Evolutionary conservation across 2,888 invertebrate species (phyloP), one percentile per base, ranked within the genome.

Genomic region (Caenorhabditis becei): DNA sequence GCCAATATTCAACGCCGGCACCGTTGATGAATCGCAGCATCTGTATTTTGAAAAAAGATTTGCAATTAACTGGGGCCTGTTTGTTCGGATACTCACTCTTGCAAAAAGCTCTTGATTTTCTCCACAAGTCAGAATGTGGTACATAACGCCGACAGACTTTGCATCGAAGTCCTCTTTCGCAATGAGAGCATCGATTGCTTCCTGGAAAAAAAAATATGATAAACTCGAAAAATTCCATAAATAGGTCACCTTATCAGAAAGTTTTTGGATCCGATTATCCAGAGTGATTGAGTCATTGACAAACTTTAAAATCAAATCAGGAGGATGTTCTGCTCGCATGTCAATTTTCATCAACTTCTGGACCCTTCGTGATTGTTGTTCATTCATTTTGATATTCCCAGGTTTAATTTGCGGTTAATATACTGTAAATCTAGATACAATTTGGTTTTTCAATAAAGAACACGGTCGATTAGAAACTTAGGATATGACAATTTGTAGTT

Each of bases 241-340:
- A 28, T 24, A n/a, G n/a, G n/a, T 47, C 54, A 83, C 83, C 77
- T 84, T 84, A 14, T 84, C 84, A 7, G 79, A 79, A n/a, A 77
- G 41, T 32, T 67, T 71, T n/a, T 32, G 37, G 0, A 83, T 54
- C n/a, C 56, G 51, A n/a, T 20, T 58, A 32, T 83, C 81, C 0
- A 85, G 53, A 11, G 51, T 14, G 1, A 79, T 54, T 10, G 83
- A 79, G 35, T 69, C 69, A 20, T 59, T 44, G 1, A 67, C 80
- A 26, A 85, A 65, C 16, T 65, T 63, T 4, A 28, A 0, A 4
- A 82, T 49, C 16, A 63, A 20, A 18, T 77, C 82, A 1, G 74
- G 63, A 1, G 81, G 77, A 26, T 44, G n/a, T 49, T 81, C 81
- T 20, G 44, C 28, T 28, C 77, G 77, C 44, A 72, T 51, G 26